Evolutionary conservation across 1,140 invertebrate genomes (phyloP).

Genomic region (Caenorhabditis inopinata): DNA sequence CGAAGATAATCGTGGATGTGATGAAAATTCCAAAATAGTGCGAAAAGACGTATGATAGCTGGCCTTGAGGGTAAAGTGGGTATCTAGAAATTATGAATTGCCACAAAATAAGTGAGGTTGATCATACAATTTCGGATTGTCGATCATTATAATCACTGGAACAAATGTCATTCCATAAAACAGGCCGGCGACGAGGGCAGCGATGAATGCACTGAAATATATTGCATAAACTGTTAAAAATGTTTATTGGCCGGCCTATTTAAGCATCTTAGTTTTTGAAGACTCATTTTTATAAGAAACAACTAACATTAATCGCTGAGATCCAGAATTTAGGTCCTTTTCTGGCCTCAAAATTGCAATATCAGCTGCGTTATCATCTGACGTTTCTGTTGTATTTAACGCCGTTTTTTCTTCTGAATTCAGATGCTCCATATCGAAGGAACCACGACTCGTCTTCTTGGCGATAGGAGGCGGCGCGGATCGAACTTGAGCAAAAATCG

Average conservation of each 20-base stretch:
- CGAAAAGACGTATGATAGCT: constrained; percentile 68
- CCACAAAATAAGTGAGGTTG: background rate
- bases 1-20: constrained; percentile 67
- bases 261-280: background rate
- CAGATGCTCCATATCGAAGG: background rate
- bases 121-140: constrained; percentile 54
- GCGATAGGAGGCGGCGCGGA: constrained; percentile 27
- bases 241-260: background rate
- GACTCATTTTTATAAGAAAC: background rate
- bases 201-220: constrained; percentile 38
- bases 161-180: constrained; percentile 68
- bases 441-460: background rate
- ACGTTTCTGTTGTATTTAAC: constrained; percentile 22
- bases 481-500: constrained; percentile 51
- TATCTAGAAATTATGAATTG: background rate
- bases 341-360: background rate
- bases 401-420: constrained; percentile 35
- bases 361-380: background rate
- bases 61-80: background rate
- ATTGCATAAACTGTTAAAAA: background rate
- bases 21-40: constrained; percentile 68
- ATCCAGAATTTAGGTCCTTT: background rate
- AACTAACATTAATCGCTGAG: constrained; percentile 23
- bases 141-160: constrained; percentile 67
- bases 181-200: constrained; percentile 66